Conservation (phyloP, 2,888 invertebrate genomes). For the Esperia sulphurella region DNA sequence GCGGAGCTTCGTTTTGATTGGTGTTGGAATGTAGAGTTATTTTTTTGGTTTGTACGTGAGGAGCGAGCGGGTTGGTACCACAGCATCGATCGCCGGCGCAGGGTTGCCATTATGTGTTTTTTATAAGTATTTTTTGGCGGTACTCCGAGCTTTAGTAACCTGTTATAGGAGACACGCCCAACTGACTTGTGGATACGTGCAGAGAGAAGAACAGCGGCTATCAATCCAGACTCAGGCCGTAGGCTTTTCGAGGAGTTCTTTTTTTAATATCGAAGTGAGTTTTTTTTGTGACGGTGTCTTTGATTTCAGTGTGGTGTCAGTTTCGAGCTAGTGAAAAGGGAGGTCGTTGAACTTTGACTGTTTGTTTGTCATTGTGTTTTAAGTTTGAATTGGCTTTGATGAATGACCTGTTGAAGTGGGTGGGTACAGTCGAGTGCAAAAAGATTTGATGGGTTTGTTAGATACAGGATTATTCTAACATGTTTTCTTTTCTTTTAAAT, state of each 20-base stretch:
- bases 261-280: conserved; percentile 43
- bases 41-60: conserved; percentile 69
- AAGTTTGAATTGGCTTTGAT: background rate
- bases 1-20: conserved; percentile 49
- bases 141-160: conserved; percentile 69
- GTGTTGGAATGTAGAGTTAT: conserved; percentile 48
- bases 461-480: too few relatives aligned
- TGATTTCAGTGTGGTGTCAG: conserved; percentile 50
- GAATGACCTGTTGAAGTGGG: conserved; percentile 10
- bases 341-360: conserved; percentile 27
- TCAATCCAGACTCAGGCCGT: conserved; percentile 66
- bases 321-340: conserved; percentile 16
- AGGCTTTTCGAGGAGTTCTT: conserved; percentile 57
- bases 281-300: conserved; percentile 61
- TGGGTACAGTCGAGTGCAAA: conserved; percentile 4
- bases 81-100: conserved; percentile 70
- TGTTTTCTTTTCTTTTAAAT: background rate
- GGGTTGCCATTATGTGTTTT: conserved; percentile 76
- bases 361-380: conserved; percentile 25
- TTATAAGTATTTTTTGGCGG: conserved; percentile 78
- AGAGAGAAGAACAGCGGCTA: conserved; percentile 57
- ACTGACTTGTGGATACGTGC: conserved; percentile 54
- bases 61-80: conserved; percentile 66
- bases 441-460: too few relatives aligned
- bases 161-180: conserved; percentile 72